Base-by-base conservation (phyloP, 2,797 vertebrate genomes). In the Numenius phaeopus region DNA sequence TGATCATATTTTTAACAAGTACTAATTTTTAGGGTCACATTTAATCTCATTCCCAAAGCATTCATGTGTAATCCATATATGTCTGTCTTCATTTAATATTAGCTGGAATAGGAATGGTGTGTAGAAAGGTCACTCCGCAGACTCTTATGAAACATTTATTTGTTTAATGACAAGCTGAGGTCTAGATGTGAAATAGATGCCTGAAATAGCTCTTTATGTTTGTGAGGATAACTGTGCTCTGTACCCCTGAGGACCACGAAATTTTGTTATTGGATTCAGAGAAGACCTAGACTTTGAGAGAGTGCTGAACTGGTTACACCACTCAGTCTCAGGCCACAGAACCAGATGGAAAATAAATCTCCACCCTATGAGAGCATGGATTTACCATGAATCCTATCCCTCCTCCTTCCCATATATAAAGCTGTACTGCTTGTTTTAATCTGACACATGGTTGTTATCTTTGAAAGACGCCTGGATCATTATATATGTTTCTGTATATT, bases 291-390 rank as follows among this genome's bases (percentile, higher is more conserved):
- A 29, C n/a, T 50, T 65, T 10, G 30, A 40, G 62, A 26, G 15
- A 55, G 6, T 30, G 14, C 42, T 39, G 39, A 26, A 44, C 16
- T 0, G 2, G 30, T 87, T 79, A 42, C 32, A 34, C 4, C 11
- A 8, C 19, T 73, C 39, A 18, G n/a, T 44, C 19, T 40, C 8
- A 3, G 17, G 15, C 37, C 23, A 17, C 6, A 14, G 50, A 91
- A 77, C 10, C 9, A 58, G 13, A 19, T 30, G 7, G 4, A n/a
- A 14, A 14, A 20, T 44, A 49, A 37, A 46, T 70, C 10, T 57
- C 23, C 20, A 32, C 26, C 7, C 9, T 26, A 1, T 0, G 1
- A 69, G 40, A 71, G 14, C 3, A 2, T 75, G 40, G 8, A 55
- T 85, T 47, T 57, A 5, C 24, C 27, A 4, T 50, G 27, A 71